Evolutionary conservation across 2,797 vertebrate genomes (phyloP), one percentile per base, ranked within the genome.

Genomic region (Coregonus suidteri): DNA sequence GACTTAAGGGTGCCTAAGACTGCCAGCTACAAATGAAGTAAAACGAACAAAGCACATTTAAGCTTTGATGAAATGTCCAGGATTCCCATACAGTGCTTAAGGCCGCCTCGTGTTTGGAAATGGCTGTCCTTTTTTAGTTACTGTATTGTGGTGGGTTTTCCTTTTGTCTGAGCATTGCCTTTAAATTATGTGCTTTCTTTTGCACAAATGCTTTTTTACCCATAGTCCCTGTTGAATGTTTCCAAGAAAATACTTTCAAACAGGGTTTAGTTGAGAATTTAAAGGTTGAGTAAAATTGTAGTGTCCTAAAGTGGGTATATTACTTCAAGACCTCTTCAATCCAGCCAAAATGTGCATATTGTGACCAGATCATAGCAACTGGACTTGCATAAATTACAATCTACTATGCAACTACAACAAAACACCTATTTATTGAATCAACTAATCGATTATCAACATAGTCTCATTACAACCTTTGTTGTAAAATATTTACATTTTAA

Each of bases 331-430:
- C 75, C 75, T 81, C 78, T 79, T 54, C 35, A 82, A 81, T 56
- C 70, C 78, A 72, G 73, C 79, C 84, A 76, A 81, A 81, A 87
- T 90, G 83, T 85, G 83, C 79, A 82, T 82, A 83, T 87, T 81
- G 81, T 79, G 85, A 89, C 88, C 87, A 89, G 82, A 91, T 86
- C 77, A 92, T 91, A 91, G 90, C 84, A 77, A 53, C 75, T 81
- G 78, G 80, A 78, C 87, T 88, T 89, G 2, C 9, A 47, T 47
- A 47, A 91, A 87, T 76, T 86, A 79, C 82, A 87, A 85, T 90
- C 88, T 73, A 77, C 75, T 51, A 6, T 56, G 77, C 67, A 80
- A 85, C 87, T 84, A 87, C 82, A 87, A 88, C 78, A 87, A 86
- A 85, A 88, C 87, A 82, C 85, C 83, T 16, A 77, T 59, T 77